Base-by-base conservation (phyloP, 2,113 vertebrate genomes). In the Oxygymnocypris stewartii region DNA sequence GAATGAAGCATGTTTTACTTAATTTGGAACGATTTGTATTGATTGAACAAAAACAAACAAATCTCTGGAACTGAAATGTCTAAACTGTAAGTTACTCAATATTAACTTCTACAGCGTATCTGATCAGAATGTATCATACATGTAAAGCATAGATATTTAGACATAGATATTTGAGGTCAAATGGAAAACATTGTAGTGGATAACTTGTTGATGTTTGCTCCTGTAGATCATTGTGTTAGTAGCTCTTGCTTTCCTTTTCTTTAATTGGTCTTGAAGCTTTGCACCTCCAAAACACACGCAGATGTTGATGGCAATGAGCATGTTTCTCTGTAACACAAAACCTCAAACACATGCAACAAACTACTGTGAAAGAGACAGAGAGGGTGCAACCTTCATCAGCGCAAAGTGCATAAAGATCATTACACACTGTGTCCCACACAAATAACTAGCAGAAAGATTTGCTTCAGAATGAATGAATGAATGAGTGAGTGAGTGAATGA, bases 251-350 rank as follows among this genome's bases (percentile, higher is more conserved):
- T 40, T 54, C 84, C 85, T 67, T 51, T 69, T 77, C 77, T 85
- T 87, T 91, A 89, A 92, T 92, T 87, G 92, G 92, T 92, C 91
- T 91, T 90, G 87, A 90, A 91, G 93, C 93, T 92, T 95, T 92
- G 90, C 88, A 89, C 90, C 90, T 93, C 89, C 88, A 94, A 94
- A 94, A 90, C 92, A 91, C 91, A 93, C 92, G 89, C 95, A 94
- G 94, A 95, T 95, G 94, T 95, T 94, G 94, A 93, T 93, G 93
- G 91, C 82, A 10, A 89, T 88, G 91, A 92, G 83, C 87, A 82
- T 91, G 92, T 94, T 93, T 94, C 92, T 89, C 92, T 94, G 94
- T 88, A 83, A 93, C 93, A 91, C 92, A 90, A 94, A 94, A 93
- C 93, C 93, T 94, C 94, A 95, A 94, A 93, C 91, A 85, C 92